A percentile compares a stretch with the other conserved stretches of the same genome.
phyloP scores from a whole-genome alignment of 2,797 vertebrate species.

The Merluccius polli region DNA sequence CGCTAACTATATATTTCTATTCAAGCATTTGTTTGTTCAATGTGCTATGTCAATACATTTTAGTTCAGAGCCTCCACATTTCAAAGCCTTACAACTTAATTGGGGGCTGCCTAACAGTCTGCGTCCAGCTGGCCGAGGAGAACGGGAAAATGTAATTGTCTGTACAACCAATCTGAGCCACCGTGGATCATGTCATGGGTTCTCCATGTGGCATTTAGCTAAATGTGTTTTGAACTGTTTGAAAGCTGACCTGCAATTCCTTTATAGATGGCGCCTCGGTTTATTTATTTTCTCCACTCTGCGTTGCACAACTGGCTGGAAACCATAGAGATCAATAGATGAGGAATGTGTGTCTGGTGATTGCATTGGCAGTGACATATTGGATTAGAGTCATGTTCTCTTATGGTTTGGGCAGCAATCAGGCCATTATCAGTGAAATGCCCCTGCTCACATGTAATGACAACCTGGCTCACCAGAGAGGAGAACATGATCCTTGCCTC shows the following conservation, averaged over 20 bases:
- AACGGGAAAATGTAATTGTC: neutral
- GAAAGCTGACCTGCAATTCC: slow-evolving; percentile 5
- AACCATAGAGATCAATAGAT: slow-evolving; percentile 15
- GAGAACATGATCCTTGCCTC: neutral
- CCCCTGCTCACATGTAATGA: neutral
- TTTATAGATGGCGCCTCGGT: slow-evolving; percentile 24
- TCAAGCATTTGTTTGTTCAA: neutral
- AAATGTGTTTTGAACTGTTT: slow-evolving; percentile 32
- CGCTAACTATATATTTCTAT: neutral
- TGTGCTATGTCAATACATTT: neutral
- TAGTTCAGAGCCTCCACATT: neutral
- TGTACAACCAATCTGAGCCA: slow-evolving; percentile 19
- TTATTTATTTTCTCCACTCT: slow-evolving; percentile 17
- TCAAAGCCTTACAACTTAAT: neutral
- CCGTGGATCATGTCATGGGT: slow-evolving; percentile 56
- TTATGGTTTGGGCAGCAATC: slow-evolving; percentile 1
- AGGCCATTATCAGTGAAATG: neutral
- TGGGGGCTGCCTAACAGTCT: neutral
- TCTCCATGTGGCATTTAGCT: slow-evolving; percentile 32
- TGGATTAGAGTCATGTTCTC: neutral
- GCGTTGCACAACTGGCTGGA: slow-evolving; percentile 20
- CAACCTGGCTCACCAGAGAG: neutral
- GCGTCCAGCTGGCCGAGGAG: neutral
- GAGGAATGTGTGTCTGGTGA: slow-evolving; percentile 36
- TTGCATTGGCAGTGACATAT: slow-evolving; percentile 35